phyloP scores from a whole-genome alignment of 2,888 invertebrate genomes.

The Sipha maydis region DNA sequence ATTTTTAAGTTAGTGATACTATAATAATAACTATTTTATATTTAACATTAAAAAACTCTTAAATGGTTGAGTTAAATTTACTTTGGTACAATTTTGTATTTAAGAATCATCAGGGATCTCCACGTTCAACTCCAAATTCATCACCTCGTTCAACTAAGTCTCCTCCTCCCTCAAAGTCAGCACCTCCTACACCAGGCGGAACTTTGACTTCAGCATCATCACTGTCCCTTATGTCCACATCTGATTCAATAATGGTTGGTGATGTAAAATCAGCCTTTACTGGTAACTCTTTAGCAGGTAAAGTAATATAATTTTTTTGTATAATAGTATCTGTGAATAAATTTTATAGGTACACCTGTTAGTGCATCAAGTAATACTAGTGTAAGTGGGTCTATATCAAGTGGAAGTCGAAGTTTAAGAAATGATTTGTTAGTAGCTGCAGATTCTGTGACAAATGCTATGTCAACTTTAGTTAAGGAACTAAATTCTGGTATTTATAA shows the following conservation, averaged over 20 bases:
- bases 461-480: slow-evolving; percentile 96
- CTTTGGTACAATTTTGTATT: slow-evolving; percentile 58
- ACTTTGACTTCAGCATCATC: slow-evolving; percentile 69
- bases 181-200: slow-evolving; percentile 70
- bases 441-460: slow-evolving; percentile 96
- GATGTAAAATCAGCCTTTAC: slow-evolving; percentile 67
- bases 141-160: slow-evolving; percentile 88
- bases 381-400: slow-evolving; percentile 32
- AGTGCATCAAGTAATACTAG: slow-evolving; percentile 30
- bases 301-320: neutral
- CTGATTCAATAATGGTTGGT: slow-evolving; percentile 70
- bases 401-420: slow-evolving; percentile 74
- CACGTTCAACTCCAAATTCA: slow-evolving; percentile 87
- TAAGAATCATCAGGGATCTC: slow-evolving; percentile 85
- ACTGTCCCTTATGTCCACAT: slow-evolving; percentile 66
- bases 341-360: neutral
- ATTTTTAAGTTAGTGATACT: neutral
- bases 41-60: neutral
- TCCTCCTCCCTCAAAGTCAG: slow-evolving; percentile 76
- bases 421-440: slow-evolving; percentile 94
- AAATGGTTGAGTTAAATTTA: neutral
- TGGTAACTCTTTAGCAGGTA: slow-evolving; percentile 32
- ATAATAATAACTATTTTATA: neutral
- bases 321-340: neutral
- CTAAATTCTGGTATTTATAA: slow-evolving; percentile 73